Evolutionary conservation across 2,113 vertebrate species (phyloP), one percentile per base, ranked within the genome.

Genomic region (Damaliscus lunatus): DNA sequence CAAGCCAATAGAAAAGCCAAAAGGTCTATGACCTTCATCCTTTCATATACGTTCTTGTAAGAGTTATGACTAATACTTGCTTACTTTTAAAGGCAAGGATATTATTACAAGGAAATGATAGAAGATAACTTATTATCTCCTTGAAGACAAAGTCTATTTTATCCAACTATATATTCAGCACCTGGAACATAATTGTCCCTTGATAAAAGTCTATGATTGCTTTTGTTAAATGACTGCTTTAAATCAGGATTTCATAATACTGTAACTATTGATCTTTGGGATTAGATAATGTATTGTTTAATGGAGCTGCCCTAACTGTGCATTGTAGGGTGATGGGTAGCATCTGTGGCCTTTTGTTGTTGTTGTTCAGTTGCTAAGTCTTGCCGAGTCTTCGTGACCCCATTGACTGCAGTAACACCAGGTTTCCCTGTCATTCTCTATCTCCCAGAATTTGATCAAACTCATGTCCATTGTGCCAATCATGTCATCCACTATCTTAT

Each of bases 31-130:
- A 74, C 23, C 36, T 55, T 84, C 43, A 96, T 96, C 52, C 36
- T 94, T 92, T 98, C 53, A 64, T 88, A 88, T 62, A 21, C 88
- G 36, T 98, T 16, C 1, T 60, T 60, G 4, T 93, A 87, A 29
- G 11, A 29, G 7, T 67, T 57, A 74, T 13, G 21, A 88, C 23
- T 43, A 59, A n/a, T 16, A 71, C 53, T 57, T 74, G 16, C 33
- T 77, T 14, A 59, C 16, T 55, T 59, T n/a, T 93, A 80, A 64
- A 93, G 31, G 10, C 27, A 93, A 96, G 6, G 9, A 12, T 93
- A 57, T 57, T 3, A 16, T 43, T 92, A 57, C 15, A 53, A 64
- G 88, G 16, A 93, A 93, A 91, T 84, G 4, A 85, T 17, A 53
- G 9, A 82, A 48, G 7, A 57, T 84, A 46, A 43, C 16, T 74